Percentiles rank a stretch among this genome's conserved stretches.
Conservation (phyloP, 2,888 invertebrate genomes). For the Drosophila dives region DNA sequence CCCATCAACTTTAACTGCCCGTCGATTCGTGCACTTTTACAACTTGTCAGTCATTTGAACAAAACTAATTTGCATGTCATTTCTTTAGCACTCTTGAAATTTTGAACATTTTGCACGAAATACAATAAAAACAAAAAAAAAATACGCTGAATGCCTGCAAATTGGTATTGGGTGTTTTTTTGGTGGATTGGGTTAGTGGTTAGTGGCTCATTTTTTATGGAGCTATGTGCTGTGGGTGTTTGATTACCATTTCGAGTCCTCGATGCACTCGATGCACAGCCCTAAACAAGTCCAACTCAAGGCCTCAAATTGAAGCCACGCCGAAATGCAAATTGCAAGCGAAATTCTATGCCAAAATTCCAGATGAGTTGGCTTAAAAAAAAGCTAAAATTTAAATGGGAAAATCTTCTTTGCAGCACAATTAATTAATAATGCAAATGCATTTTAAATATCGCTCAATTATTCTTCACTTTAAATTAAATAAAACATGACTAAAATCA, state of each 20-base stretch:
- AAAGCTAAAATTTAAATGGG: not conserved
- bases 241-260: conserved; percentile 8
- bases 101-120: conserved; percentile 68
- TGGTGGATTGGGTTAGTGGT: not conserved
- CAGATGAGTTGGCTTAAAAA: not conserved
- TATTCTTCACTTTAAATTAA: not conserved
- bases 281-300: conserved; percentile 25
- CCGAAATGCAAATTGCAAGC: conserved; percentile 2
- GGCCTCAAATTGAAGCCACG: conserved; percentile 22
- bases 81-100: conserved; percentile 81
- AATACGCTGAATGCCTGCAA: conserved; percentile 23
- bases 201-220: not conserved
- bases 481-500: not conserved
- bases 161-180: not conserved
- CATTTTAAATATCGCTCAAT: too few species aligned
- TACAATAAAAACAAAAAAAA: conserved; percentile 13
- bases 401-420: not conserved
- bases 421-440: not conserved
- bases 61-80: conserved; percentile 82
- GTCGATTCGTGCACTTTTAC: conserved; percentile 53
- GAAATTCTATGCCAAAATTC: not conserved
- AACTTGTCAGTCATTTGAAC: conserved; percentile 81
- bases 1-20: not conserved
- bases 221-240: conserved; percentile 3
- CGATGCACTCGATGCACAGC: not conserved